phyloP scores from a whole-genome alignment of 2,888 invertebrate genomes.

The Galerucella pusilla region DNA sequence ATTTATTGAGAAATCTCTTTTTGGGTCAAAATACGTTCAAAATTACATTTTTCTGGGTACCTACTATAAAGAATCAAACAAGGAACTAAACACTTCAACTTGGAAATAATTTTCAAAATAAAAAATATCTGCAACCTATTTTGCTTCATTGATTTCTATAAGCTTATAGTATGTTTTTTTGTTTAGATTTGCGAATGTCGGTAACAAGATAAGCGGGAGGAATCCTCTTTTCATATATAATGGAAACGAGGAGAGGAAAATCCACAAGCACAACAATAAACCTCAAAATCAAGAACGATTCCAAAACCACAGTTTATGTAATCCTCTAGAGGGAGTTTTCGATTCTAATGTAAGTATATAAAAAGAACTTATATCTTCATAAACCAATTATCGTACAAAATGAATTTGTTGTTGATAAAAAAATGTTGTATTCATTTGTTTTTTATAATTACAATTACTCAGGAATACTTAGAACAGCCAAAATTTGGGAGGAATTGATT shows the following conservation, averaged over 20 bases:
- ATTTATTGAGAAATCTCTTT: too few species aligned
- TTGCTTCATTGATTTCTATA: too few species aligned
- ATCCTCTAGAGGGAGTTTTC: slow-evolving; percentile 41
- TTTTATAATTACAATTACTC: too few species aligned
- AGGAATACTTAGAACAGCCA: too few species aligned
- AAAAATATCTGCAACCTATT: too few species aligned
- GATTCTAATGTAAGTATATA: neutral
- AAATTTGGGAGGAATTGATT: too few species aligned
- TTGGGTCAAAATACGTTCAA: too few species aligned
- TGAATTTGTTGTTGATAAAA: neutral
- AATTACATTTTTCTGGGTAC: too few species aligned
- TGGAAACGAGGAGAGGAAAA: slow-evolving; percentile 27
- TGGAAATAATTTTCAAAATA: too few species aligned
- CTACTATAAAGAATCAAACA: too few species aligned
- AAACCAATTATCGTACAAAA: neutral
- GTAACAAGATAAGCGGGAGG: slow-evolving; percentile 25
- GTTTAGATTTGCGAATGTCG: slow-evolving; percentile 19
- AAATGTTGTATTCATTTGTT: too few species aligned
- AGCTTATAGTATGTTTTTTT: neutral
- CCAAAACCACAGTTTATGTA: slow-evolving; percentile 39
- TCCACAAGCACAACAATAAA: slow-evolving; percentile 35
- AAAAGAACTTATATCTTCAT: neutral
- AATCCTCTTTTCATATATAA: slow-evolving; percentile 33
- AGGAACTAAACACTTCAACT: too few species aligned
- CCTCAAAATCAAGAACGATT: slow-evolving; percentile 44